These are phyloP conservation scores for Falco berigora DNA, from an alignment of 2,797 vertebrate species.

Conservation along the genomic window DNA sequence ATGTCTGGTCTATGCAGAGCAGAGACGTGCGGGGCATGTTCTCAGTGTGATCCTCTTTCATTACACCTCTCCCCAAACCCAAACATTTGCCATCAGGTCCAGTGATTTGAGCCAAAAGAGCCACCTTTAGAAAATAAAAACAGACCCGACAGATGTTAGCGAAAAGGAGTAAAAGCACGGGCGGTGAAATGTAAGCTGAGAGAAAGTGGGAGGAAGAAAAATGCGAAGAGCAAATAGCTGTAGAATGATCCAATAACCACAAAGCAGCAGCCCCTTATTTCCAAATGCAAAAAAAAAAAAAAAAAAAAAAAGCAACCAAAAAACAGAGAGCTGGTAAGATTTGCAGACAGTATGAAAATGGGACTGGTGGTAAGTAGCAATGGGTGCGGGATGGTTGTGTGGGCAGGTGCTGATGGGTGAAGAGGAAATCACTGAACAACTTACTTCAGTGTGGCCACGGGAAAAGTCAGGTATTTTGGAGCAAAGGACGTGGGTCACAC, in stretches of 20 bases:
- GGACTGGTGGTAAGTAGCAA: background rate
- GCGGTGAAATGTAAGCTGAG: slow-evolving; percentile 29
- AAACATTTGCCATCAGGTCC: background rate
- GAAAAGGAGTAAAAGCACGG: background rate
- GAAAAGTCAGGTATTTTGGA: background rate
- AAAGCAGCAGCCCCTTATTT: background rate
- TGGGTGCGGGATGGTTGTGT: background rate
- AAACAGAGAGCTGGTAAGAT: background rate
- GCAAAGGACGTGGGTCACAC: background rate
- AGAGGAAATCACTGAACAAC: background rate
- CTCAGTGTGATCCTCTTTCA: background rate
- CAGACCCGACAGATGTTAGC: background rate
- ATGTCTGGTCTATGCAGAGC: background rate
- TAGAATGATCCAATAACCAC: background rate
- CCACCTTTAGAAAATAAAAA: background rate
- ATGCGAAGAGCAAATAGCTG: slow-evolving; percentile 2
- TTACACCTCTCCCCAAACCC: background rate
- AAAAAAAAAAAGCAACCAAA: background rate
- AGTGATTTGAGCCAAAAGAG: background rate
- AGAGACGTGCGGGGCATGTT: background rate
- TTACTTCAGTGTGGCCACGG: background rate
- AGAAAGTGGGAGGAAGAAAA: slow-evolving; percentile 36
- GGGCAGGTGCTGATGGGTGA: background rate
- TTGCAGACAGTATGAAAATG: background rate
- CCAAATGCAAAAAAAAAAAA: background rate